Evolutionary conservation across 2,113 vertebrate genomes (phyloP).

Genomic region (Ovibos moschatus): DNA sequence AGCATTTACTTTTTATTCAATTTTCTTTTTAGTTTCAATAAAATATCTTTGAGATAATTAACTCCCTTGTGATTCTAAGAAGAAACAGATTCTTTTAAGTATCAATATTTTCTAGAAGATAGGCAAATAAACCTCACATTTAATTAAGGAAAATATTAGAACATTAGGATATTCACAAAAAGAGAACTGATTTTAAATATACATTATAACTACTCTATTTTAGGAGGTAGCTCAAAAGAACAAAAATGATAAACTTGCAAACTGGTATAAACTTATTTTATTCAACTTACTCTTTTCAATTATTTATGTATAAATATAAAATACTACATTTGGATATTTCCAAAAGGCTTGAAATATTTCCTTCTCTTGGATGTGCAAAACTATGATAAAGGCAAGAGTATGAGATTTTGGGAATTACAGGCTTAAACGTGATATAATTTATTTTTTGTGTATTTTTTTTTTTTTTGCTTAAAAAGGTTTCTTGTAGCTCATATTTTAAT

Average conservation of each 20-base stretch:
- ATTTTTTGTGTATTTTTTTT: background rate
- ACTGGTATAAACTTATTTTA: background rate
- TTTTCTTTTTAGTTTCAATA: background rate
- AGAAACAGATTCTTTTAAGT: background rate
- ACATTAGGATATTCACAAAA: background rate
- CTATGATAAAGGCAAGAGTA: background rate
- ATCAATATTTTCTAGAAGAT: background rate
- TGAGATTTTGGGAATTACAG: background rate
- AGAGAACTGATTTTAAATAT: background rate
- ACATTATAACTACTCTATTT: background rate
- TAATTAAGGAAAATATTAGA: background rate
- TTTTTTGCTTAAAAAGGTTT: background rate
- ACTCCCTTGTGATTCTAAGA: background rate
- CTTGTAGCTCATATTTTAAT: background rate
- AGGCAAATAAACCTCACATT: background rate
- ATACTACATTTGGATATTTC: constrained; percentile 13
- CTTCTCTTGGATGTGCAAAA: background rate
- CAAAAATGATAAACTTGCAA: background rate
- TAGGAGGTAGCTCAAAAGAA: background rate
- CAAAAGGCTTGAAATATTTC: background rate
- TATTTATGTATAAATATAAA: background rate
- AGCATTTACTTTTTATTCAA: background rate
- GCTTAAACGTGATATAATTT: background rate
- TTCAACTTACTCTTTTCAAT: background rate
- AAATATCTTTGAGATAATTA: background rate